phyloP scores from a whole-genome alignment of 2,797 vertebrate species.

The Aselliscus stoliczkanus region DNA sequence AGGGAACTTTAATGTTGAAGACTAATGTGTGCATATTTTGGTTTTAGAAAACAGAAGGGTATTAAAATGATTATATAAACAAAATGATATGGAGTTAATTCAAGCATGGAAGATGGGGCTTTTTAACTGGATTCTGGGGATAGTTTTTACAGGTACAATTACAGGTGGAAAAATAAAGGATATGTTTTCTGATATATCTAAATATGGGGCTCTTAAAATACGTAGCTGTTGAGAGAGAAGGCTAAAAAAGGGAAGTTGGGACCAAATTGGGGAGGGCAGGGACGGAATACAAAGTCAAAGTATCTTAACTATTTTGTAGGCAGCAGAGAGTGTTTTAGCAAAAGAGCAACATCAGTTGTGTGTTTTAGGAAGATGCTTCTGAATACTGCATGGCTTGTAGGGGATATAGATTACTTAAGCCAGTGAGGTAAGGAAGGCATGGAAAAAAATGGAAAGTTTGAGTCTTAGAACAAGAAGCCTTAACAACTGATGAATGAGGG shows the following conservation, averaged over 20 bases:
- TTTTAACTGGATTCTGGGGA: background rate
- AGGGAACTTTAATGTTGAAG: background rate
- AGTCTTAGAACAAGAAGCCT: background rate
- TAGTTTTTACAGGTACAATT: background rate
- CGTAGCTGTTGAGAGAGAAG: background rate
- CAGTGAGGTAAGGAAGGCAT: background rate
- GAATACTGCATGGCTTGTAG: background rate
- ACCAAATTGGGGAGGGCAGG: background rate
- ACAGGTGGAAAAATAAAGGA: background rate
- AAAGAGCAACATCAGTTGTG: background rate
- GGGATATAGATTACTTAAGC: background rate
- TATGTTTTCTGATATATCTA: background rate
- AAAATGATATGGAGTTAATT: background rate
- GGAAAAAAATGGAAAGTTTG: background rate
- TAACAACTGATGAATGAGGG: background rate
- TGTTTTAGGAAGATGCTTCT: background rate
- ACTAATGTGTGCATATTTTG: background rate
- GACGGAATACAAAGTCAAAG: background rate
- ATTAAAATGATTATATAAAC: background rate
- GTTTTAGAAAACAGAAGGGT: background rate
- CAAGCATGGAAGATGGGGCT: background rate
- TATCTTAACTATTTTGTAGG: background rate
- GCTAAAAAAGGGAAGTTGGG: background rate
- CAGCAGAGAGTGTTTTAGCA: background rate
- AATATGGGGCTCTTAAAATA: background rate